Percentiles rank a stretch among this genome's conserved stretches.
Evolutionary conservation across 2,113 vertebrate genomes (phyloP).

Genomic region (Phalacrocorax brasilianus): DNA sequence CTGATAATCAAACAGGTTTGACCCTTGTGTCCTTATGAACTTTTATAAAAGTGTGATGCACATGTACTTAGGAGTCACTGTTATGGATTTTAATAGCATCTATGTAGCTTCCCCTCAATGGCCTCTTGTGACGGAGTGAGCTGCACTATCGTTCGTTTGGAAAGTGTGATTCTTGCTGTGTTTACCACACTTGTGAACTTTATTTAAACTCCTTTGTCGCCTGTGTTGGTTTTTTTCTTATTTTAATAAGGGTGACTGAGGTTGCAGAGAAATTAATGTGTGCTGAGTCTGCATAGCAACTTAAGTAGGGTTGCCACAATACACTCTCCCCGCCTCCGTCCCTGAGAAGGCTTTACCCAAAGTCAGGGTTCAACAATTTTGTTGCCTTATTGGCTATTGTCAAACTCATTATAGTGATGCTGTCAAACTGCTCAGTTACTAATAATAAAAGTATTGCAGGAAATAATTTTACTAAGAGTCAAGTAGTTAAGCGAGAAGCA

Average conservation of each 20-base stretch:
- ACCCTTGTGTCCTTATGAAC: conserved; percentile 72
- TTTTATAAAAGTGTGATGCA: conserved; percentile 77
- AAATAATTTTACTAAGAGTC: conserved; percentile 43
- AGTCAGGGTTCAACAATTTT: conserved; percentile 10
- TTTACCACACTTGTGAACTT: conserved; percentile 85
- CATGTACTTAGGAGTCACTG: conserved; percentile 79
- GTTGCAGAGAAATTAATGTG: conserved; percentile 91
- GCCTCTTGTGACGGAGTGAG: conserved; percentile 81
- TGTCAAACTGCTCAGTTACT: conserved; percentile 21
- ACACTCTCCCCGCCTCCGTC: not conserved
- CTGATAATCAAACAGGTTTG: conserved; percentile 82
- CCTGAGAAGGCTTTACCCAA: not conserved
- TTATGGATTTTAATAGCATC: conserved; percentile 81
- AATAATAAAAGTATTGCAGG: conserved; percentile 16
- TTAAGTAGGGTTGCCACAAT: conserved; percentile 96
- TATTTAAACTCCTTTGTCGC: conserved; percentile 83
- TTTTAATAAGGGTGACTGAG: conserved; percentile 89
- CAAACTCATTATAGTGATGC: not conserved
- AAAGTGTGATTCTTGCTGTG: conserved; percentile 88
- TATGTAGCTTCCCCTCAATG: conserved; percentile 82
- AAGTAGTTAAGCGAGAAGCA: not conserved
- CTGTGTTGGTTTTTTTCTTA: conserved; percentile 79
- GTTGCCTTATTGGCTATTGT: not conserved
- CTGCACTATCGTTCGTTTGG: conserved; percentile 81
- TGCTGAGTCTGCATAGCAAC: conserved; percentile 88